Evolutionary conservation across 2,113 vertebrate species (phyloP), one percentile per base, ranked within the genome.

Genomic region (Salvelinus sp.): DNA sequence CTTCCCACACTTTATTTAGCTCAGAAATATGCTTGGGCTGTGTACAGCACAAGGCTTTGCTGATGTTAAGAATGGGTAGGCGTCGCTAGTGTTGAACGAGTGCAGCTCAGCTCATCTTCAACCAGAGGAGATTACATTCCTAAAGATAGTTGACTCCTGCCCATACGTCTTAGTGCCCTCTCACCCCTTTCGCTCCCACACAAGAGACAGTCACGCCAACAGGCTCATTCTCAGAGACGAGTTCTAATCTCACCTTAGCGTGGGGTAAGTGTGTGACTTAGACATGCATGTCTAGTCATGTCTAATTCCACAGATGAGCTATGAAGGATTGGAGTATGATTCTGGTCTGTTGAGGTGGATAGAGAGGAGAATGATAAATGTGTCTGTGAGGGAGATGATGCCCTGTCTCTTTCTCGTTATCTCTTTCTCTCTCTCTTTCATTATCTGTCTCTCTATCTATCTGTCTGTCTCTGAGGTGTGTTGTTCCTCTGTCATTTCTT

Each of bases 51-150:
- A 9, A 74, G 63, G 25, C 1, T 44, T 44, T 27, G 47, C 22
- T 54, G 48, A 23, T 23, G 23, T 23, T 48, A 18, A 75, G 72
- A 83, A 77, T 65, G 57, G 28, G 72, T 3, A 1, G 44, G 69
- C 22, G 69, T 70, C 69, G 47, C 38, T 27, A 20, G 28, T 18
- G 14, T 30, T 28, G 28, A 30, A 38, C 12, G 65, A 20, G 28
- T 18, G 5, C 64, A 66, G 23, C 66, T 30, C 65, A 18, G 38
- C 30, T 18, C 28, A 16, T 20, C 28, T 68, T 16, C 6, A 68
- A 38, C 30, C 66, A 33, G 66, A 30, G 16, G 66, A 68, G 28
- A 33, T 68, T 14, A 3, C 66, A 68, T 33, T 68, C 66, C 58
- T 62, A 22, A 22, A 62, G 58, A 62, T n/a, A n/a, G 18, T 22